These are phyloP conservation scores for Musca domestica DNA, from an alignment of 1,140 invertebrate genomes.

Conservation along the genomic window DNA sequence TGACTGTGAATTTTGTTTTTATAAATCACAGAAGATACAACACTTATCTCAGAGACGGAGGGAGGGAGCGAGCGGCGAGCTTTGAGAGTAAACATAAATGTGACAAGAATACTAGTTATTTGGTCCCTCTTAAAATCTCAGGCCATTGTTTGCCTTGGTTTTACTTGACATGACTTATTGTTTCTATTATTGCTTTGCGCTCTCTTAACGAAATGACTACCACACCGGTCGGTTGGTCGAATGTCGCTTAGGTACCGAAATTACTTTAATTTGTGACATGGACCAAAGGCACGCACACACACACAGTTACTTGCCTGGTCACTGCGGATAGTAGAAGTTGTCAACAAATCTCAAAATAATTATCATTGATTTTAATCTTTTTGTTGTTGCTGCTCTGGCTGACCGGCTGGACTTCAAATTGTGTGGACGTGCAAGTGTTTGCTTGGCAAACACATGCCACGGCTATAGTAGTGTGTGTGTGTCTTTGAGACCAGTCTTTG, in stretches of 20 bases:
- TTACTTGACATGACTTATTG: conserved; percentile 16
- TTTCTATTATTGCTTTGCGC: neutral
- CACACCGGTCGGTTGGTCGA: neutral
- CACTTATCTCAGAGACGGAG: no score
- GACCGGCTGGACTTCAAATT: no score
- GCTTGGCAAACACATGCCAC: no score
- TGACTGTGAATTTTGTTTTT: no score
- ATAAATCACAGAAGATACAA: no score
- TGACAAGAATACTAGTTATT: conserved; percentile 10
- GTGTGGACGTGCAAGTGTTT: no score
- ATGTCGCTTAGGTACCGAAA: neutral
- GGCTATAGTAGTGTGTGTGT: no score
- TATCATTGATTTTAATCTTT: conserved; percentile 17
- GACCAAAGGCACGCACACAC: neutral
- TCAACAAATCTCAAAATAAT: conserved; percentile 21
- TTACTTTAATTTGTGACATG: conserved; percentile 18
- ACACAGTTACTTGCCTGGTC: neutral
- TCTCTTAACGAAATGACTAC: neutral
- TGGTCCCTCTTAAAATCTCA: neutral
- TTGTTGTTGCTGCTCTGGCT: neutral
- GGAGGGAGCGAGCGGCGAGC: no score
- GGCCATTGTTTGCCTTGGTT: neutral
- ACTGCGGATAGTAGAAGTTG: conserved; percentile 17
- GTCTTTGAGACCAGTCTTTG: no score
- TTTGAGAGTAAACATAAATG: neutral